phyloP scores from a whole-genome alignment of 2,888 invertebrate species.

The Eretmocerus hayati region DNA sequence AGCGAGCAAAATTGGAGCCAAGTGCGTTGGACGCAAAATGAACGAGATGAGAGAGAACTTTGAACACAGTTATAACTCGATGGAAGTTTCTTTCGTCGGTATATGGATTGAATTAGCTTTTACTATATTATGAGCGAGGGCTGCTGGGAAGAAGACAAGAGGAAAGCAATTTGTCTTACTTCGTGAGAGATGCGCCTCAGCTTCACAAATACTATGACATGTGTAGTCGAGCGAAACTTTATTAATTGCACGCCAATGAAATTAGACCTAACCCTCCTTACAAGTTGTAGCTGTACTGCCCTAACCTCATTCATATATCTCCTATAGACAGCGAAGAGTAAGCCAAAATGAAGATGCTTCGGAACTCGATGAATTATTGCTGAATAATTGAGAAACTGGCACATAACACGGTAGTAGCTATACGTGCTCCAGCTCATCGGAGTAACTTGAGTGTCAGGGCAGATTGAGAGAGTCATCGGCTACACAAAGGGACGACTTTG shows the following conservation, averaged over 20 bases:
- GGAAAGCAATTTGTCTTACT: conserved; percentile 6
- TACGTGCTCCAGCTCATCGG: no score
- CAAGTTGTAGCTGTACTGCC: not conserved
- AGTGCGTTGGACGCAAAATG: not conserved
- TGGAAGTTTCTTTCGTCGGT: not conserved
- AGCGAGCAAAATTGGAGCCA: not conserved
- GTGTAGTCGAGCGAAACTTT: conserved; percentile 6
- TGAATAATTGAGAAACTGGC: no score
- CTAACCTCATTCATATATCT: no score
- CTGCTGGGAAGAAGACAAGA: not conserved
- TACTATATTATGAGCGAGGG: conserved; percentile 4
- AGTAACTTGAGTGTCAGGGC: no score
- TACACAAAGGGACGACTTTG: no score
- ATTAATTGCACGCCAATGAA: conserved; percentile 4
- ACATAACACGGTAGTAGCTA: no score
- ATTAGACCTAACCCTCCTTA: no score
- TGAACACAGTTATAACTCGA: conserved; percentile 3
- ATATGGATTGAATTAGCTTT: no score
- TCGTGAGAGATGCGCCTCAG: not conserved
- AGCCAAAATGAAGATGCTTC: no score
- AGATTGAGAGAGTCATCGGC: no score
- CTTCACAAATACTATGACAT: not conserved
- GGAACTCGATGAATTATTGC: no score
- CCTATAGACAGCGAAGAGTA: no score
- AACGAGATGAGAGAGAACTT: conserved; percentile 1